A percentile compares a stretch with the other conserved stretches of the same genome.
phyloP scores from a whole-genome alignment of 2,113 vertebrate genomes.

The Dicaeum eximium region DNA sequence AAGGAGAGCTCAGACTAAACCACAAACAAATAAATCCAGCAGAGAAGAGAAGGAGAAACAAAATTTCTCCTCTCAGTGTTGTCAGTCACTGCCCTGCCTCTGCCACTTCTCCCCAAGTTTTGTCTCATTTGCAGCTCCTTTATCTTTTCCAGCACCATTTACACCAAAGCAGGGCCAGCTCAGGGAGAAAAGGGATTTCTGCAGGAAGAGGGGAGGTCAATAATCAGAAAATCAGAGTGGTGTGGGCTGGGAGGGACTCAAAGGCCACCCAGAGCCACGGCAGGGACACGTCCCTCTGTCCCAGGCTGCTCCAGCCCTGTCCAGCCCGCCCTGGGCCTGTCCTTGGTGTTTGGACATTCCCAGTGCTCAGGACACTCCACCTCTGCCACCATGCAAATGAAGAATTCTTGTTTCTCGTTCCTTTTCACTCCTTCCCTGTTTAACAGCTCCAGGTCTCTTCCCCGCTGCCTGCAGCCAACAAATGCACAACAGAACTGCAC shows the following conservation, averaged over 20 bases:
- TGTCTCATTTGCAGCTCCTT: neutral
- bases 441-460: neutral
- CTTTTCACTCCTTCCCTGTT: neutral
- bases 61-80: neutral
- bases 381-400: neutral
- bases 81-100: neutral
- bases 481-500: neutral
- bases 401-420: neutral
- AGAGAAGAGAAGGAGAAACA: neutral
- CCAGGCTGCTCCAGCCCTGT: neutral
- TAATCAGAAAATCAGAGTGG: neutral
- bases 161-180: neutral
- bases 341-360: neutral
- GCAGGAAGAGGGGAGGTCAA: neutral
- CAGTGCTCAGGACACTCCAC: neutral
- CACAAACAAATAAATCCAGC: neutral
- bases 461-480: neutral
- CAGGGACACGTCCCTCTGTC: neutral
- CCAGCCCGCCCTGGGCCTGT: neutral
- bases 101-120: accelerated
- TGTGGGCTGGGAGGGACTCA: neutral
- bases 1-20: neutral
- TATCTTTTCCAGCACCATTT: accelerated
- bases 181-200: neutral
- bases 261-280: accelerated